A percentile compares a stretch with the other conserved stretches of the same genome.
Conservation (phyloP, 1,140 invertebrate species). For the Brachionus rubens region DNA sequence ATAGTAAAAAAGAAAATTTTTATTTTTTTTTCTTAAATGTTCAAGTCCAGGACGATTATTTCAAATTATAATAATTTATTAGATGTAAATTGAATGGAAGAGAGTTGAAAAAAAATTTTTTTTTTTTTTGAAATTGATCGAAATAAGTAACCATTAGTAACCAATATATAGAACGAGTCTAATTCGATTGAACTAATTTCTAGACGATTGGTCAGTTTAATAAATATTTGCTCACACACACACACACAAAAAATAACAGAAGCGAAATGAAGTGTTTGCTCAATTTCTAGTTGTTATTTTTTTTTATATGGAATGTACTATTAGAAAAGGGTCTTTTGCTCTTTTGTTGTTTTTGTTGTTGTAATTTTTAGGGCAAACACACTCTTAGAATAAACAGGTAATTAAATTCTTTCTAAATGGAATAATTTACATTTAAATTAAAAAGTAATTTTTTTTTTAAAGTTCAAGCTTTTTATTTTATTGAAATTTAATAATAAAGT, state of each 20-base stretch:
- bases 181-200: conserved; percentile 28
- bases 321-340: too few species aligned
- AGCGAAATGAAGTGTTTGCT: conserved; percentile 19
- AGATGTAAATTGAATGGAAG: conserved; percentile 15
- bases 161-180: background rate
- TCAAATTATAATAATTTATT: conserved; percentile 43
- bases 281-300: background rate
- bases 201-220: conserved; percentile 26
- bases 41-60: conserved; percentile 20
- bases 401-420: background rate
- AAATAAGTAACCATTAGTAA: conserved; percentile 26
- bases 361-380: conserved; percentile 2
- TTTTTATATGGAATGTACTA: background rate
- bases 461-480: background rate
- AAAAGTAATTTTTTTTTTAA: background rate
- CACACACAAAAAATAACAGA: background rate
- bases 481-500: background rate
- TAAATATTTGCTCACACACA: conserved; percentile 6
- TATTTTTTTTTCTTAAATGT: background rate
- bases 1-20: background rate
- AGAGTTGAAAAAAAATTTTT: background rate
- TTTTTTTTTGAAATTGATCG: too few species aligned
- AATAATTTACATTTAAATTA: conserved; percentile 13
- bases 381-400: background rate
- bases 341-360: background rate